A percentile compares a stretch with the other conserved stretches of the same genome.
Conservation (phyloP, 2,113 vertebrate species). For the Pedetes capensis region DNA sequence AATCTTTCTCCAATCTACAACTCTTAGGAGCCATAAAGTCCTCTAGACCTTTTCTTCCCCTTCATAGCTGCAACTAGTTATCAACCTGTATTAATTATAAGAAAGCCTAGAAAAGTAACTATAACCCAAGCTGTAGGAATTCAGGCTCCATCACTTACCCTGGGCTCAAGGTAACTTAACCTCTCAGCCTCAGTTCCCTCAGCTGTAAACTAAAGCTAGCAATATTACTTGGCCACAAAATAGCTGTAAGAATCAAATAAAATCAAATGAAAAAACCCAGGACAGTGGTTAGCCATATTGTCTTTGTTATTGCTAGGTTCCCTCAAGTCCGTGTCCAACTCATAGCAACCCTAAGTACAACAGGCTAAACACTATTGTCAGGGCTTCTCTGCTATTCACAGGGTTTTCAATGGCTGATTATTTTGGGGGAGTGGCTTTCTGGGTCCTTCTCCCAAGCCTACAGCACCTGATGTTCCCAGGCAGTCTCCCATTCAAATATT, state of each 20-base stretch:
- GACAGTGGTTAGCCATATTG: not conserved
- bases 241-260: not conserved
- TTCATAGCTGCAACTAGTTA: not conserved
- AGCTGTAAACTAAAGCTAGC: not conserved
- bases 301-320: too few species aligned
- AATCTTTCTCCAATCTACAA: not conserved
- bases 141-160: not conserved
- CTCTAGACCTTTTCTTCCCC: not conserved
- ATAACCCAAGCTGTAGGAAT: not conserved
- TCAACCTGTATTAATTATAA: not conserved
- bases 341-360: too few species aligned
- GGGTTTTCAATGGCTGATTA: too few species aligned
- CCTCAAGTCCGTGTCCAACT: too few species aligned
- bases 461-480: too few species aligned
- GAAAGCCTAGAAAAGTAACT: not conserved
- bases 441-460: too few species aligned
- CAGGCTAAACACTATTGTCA: too few species aligned
- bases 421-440: too few species aligned
- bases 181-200: not conserved
- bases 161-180: not conserved
- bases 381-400: too few species aligned
- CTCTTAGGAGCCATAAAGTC: not conserved
- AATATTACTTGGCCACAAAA: not conserved
- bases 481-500: too few species aligned
- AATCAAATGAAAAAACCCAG: not conserved